phyloP scores from a whole-genome alignment of 1,140 invertebrate genomes.

The Drosophila repletoides region DNA sequence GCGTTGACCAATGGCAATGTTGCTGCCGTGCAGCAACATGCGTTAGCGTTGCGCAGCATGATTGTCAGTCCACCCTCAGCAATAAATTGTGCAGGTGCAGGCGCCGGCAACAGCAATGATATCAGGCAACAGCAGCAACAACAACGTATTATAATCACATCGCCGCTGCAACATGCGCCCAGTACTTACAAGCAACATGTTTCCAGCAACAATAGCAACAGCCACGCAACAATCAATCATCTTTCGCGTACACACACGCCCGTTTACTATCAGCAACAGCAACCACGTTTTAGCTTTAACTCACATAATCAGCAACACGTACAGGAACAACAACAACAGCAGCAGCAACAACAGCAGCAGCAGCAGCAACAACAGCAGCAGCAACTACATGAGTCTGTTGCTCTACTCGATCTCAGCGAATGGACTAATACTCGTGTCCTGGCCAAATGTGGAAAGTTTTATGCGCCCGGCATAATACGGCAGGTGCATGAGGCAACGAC shows the following conservation, averaged over 20 bases:
- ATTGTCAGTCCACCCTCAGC: conserved; percentile 50
- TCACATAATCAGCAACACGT: conserved; percentile 59
- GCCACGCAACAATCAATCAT: conserved; percentile 59
- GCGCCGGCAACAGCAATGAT: conserved; percentile 52
- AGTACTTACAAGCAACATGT: conserved; percentile 70
- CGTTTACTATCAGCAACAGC: conserved; percentile 53
- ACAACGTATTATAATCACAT: conserved; percentile 69
- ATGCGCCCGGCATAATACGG: conserved; percentile 91
- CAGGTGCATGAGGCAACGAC: conserved; percentile 83
- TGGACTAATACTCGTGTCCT: conserved; percentile 95
- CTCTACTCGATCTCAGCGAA: conserved; percentile 91
- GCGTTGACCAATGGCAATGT: conserved; percentile 60
- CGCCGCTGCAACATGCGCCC: conserved; percentile 58
- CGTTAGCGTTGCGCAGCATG: conserved; percentile 49
- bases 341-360: conserved; percentile 51
- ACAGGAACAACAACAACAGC: conserved; percentile 86
- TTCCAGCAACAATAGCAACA: conserved; percentile 40
- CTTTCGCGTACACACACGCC: conserved; percentile 66
- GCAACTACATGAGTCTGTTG: conserved; percentile 37
- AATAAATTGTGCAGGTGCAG: conserved; percentile 62
- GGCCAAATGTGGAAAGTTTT: conserved; percentile 91
- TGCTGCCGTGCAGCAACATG: conserved; percentile 60
- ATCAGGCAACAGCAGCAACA: conserved; percentile 45
- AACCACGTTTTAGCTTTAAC: conserved; percentile 73
- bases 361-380: conserved; percentile 77